Evolutionary conservation across 2,113 vertebrate genomes (phyloP), one percentile per base, ranked within the genome.

Genomic region (Ranitomeya imitator): DNA sequence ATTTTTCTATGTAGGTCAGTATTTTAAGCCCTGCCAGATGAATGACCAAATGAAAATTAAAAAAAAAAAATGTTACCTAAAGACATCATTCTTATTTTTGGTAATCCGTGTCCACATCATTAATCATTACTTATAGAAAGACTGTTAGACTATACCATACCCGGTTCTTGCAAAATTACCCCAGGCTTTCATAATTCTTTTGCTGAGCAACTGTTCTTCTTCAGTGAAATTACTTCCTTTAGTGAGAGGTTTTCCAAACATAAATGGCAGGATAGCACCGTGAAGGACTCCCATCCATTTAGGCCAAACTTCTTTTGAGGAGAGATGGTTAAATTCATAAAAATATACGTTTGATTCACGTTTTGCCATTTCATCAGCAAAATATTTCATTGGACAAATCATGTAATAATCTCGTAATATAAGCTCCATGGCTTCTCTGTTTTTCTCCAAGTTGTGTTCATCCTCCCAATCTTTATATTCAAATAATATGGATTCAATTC

Each of bases 271-370:
- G 82, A 96, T 94, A 51, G 94, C 92, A 21, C 93, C 94, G 0
- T 96, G 94, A 89, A 95, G 91, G 1, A 91, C 94, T 0, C 94
- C 95, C 93, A 95, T 94, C 96, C 95, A 96, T 14, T 31, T 31
- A 31, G 26, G 95, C 95, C 95, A 96, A 13, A 91, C 85, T 76
- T 94, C 95, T 21, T 87, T 23, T 3, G 95, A 94, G 18, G 94
- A 93, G 0, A 45, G 92, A 65, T 96, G 95, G 82, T 93, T 90
- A 82, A 96, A 96, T 15, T 88, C 89, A 90, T 94, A 96, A 15
- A 93, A 26, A 37, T 91, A 93, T 18, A 89, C 87, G 31, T 90
- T 92, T 11, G 91, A 92, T 14, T 93, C 92, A 10, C 9, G 59
- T 63, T 92, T 85, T 19, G 90, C 86, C n/a, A 93, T 92, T 90